These are phyloP conservation scores for Phasia obesa DNA, from an alignment of 2,888 invertebrate genomes.

Conservation along the genomic window DNA sequence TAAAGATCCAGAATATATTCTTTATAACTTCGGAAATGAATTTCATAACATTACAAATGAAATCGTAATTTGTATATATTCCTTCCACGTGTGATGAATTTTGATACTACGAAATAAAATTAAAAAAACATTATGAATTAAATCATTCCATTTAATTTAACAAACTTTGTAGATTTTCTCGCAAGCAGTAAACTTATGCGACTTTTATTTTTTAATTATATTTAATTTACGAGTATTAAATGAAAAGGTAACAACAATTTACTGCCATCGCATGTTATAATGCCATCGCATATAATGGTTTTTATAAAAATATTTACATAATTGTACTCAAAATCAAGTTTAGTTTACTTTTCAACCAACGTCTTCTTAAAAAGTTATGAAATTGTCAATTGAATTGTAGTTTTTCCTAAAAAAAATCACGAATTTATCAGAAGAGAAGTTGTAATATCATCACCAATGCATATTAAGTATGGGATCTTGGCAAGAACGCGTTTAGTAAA, in stretches of 20 bases:
- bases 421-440: neutral
- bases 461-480: neutral
- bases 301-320: constrained; percentile 76
- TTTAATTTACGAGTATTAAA: too few species aligned
- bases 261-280: constrained; percentile 55
- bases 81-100: too few species aligned
- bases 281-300: constrained; percentile 53
- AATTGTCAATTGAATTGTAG: constrained; percentile 60
- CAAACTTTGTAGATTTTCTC: neutral
- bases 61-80: too few species aligned
- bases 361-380: constrained; percentile 73
- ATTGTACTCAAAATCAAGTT: constrained; percentile 74
- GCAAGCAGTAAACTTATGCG: neutral
- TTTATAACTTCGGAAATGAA: too few species aligned
- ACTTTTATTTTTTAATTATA: too few species aligned
- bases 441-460: neutral
- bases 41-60: too few species aligned
- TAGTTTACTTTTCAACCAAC: neutral
- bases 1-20: too few species aligned
- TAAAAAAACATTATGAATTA: neutral
- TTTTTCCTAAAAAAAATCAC: constrained; percentile 9
- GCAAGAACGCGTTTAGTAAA: too few species aligned
- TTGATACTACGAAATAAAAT: neutral
- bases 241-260: neutral
- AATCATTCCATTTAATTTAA: neutral